Evolutionary conservation across 2,113 vertebrate genomes (phyloP), one percentile per base, ranked within the genome.

Genomic region (Podiceps cristatus): DNA sequence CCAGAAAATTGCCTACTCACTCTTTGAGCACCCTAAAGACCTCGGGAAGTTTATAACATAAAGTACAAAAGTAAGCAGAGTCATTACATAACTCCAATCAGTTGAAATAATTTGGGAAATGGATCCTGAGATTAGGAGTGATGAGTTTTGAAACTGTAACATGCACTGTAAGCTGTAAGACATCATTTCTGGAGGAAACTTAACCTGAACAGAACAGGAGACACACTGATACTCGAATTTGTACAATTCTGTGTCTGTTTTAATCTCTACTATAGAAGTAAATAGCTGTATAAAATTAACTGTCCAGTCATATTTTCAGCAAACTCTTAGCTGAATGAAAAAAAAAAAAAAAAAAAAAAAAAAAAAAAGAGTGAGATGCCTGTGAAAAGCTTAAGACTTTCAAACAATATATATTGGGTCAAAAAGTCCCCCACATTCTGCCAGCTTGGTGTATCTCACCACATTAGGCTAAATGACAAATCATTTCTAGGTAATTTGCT

Each of bases 151-250:
- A 52, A 85, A 40, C 20, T 29, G 17, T 45, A 79, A 37, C 22
- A 13, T 7, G 4, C 4, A 10, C 53, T 60, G 16, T 25, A n/a
- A 55, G 10, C 6, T 67, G 22, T 3, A 55, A 74, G 31, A 20
- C 4, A 3, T 19, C 0, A 0, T 45, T 76, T 94, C n/a, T 3
- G 0, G 9, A 55, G 33, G 66, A 28, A 72, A n/a, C 9, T 29
- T 16, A 58, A 49, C 28, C 9, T 63, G 29, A 84, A 64, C 1
- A 31, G 29, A 84, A 64, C 1, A 31, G 42, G 8, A 45, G 25
- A 49, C 10, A 74, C 2, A 11, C 1, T 45, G 44, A 18, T 40
- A 40, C 1, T n/a, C 23, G 22, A 22, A 15, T 55, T 11, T 69
- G 7, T 75, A 19, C 29, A 74, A 18, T 11, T 45, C 4, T 25